These are phyloP conservation scores for Drosophila grimshawi DNA, from an alignment of 1,140 invertebrate genomes.

Conservation along the genomic window DNA sequence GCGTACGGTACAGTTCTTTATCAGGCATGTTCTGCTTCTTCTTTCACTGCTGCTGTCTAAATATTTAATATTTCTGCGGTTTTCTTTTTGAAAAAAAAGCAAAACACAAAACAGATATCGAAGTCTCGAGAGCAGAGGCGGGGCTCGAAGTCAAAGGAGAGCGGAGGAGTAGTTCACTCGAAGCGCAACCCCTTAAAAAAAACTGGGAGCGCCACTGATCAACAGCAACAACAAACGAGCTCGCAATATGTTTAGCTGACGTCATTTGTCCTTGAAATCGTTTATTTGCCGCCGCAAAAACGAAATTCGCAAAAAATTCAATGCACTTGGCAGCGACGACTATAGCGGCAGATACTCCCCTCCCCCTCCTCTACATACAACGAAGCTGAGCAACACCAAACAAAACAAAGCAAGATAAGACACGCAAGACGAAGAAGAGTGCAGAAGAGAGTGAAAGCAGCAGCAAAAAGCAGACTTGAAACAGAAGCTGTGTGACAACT, in stretches of 20 bases:
- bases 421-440: slow-evolving; percentile 17
- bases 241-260: slow-evolving; percentile 76
- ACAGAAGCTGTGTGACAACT: slow-evolving; percentile 8
- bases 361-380: background rate
- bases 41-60: slow-evolving; percentile 67
- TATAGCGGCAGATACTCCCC: slow-evolving; percentile 28
- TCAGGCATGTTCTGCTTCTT: slow-evolving; percentile 54
- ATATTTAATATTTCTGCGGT: slow-evolving; percentile 58
- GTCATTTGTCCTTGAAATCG: slow-evolving; percentile 82
- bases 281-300: slow-evolving; percentile 68
- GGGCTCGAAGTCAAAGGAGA: slow-evolving; percentile 1
- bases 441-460: slow-evolving; percentile 40
- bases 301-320: slow-evolving; percentile 76
- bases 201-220: slow-evolving; percentile 47
- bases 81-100: slow-evolving; percentile 42
- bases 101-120: slow-evolving; percentile 47
- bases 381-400: slow-evolving; percentile 29
- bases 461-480: slow-evolving; percentile 1
- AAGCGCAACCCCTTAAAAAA: slow-evolving; percentile 1
- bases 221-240: slow-evolving; percentile 34
- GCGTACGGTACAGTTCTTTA: slow-evolving; percentile 63
- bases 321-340: slow-evolving; percentile 62
- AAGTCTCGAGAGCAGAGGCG: slow-evolving; percentile 60
- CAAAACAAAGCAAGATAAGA: slow-evolving; percentile 33
- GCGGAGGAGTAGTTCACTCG: slow-evolving; percentile 6